Evolutionary conservation across 2,113 vertebrate genomes (phyloP), one percentile per base, ranked within the genome.

Genomic region (Daphoenositta chrysoptera): DNA sequence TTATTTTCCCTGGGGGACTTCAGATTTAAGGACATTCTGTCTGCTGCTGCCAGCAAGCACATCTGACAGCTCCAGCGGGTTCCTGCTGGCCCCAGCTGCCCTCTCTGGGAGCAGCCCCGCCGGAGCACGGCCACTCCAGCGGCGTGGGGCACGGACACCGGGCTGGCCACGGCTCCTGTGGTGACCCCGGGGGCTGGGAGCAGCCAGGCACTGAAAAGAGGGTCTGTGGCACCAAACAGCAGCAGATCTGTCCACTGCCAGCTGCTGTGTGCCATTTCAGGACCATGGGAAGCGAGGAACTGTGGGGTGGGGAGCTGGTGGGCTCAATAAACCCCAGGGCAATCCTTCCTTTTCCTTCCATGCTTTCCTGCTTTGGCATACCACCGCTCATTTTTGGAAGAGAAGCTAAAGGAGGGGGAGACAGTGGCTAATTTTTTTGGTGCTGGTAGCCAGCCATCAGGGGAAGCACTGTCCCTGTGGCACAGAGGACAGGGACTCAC

Each of bases 1-100:
- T 92, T 69, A 16, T 82, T 88, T 40, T 76, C 66, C 88, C 76
- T 37, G 66, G 23, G 77, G 65, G 79, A 93, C 80, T 89, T 33
- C 28, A 73, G 69, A 77, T 73, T 68, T n/a, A 63, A 77, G 81
- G 92, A 89, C 77, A 71, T 47, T 88, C 50, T 70, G 18, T 91
- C 65, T 87, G 66, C 71, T 91, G 87, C 90, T 88, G 75, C 66
- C 58, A 91, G 71, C 30, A 63, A 63, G 51, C 30, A 69, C 65
- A 77, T 90, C 60, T 48, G 70, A 13, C 53, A 53, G 35, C 42
- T 45, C 30, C 2, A 5, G 56, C 0, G 9, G 48, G 79, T 44
- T 83, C 68, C 68, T 83, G 79, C 69, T 87, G 84, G 81, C 53
- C 87, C 69, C 4, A 3, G 44, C 28, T 7, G 4, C 54, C 27